A percentile compares a stretch with the other conserved stretches of the same genome.
Conservation (phyloP, 2,888 invertebrate species). For the Minunthozetes semirufus region DNA sequence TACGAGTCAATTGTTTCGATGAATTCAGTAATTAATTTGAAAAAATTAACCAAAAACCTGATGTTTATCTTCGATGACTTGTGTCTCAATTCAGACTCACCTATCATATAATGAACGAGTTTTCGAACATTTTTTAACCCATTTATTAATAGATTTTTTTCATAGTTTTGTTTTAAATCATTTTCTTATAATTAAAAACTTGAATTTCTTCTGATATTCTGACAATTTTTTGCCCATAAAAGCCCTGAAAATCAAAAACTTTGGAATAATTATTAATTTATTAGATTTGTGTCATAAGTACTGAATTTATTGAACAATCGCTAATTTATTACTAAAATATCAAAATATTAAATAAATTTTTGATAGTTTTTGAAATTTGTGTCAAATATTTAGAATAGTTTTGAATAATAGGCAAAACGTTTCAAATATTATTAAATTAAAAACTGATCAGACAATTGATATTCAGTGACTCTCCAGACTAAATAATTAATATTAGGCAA, state of each 20-base stretch:
- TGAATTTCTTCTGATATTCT: too few relatives aligned
- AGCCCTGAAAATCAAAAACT: too few relatives aligned
- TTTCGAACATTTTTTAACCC: background rate
- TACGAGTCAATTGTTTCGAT: slow-evolving; percentile 19
- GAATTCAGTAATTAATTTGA: slow-evolving; percentile 5
- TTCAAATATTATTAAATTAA: background rate
- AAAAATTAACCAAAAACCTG: background rate
- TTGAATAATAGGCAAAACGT: background rate
- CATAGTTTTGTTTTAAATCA: slow-evolving; percentile 1
- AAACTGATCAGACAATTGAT: background rate
- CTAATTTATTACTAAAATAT: background rate
- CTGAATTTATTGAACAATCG: background rate
- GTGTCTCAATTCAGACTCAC: background rate
- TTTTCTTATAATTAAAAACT: too few relatives aligned
- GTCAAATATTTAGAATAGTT: background rate
- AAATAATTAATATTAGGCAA: background rate
- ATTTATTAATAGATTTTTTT: slow-evolving; percentile 6
- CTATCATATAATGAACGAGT: background rate
- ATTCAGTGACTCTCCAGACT: background rate
- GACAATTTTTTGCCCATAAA: too few relatives aligned
- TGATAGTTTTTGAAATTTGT: background rate
- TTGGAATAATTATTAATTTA: too few relatives aligned
- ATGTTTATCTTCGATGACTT: background rate
- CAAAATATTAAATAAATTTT: too few relatives aligned
- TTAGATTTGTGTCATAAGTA: too few relatives aligned